Percentiles rank a stretch among this genome's conserved stretches.
phyloP scores from a whole-genome alignment of 1,140 invertebrate genomes.

The Drosophila truncata region DNA sequence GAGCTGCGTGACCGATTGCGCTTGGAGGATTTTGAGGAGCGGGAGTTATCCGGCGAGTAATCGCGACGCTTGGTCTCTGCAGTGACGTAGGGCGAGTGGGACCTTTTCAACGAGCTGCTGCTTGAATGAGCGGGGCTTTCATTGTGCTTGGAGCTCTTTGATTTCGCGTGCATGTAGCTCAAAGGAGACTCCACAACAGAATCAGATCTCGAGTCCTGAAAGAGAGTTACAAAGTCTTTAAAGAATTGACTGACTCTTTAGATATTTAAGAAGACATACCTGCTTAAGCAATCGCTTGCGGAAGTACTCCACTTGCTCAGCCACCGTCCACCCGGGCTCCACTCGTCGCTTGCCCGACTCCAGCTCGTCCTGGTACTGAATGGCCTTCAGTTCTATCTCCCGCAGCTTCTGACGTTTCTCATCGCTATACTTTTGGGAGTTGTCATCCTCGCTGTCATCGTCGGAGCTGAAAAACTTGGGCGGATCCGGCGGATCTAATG shows the following conservation, averaged over 20 bases:
- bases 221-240: not conserved
- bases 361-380: conserved; percentile 98
- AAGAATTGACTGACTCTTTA: not conserved
- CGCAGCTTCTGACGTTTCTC: conserved; percentile 93
- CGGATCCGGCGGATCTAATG: conserved; percentile 85
- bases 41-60: conserved; percentile 38
- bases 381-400: conserved; percentile 97
- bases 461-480: conserved; percentile 79
- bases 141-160: conserved; percentile 57
- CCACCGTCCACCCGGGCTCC: conserved; percentile 92
- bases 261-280: conserved; percentile 82
- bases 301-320: conserved; percentile 96
- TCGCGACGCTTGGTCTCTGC: conserved; percentile 51
- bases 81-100: conserved; percentile 66
- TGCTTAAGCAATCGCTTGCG: conserved; percentile 95
- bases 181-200: conserved; percentile 71
- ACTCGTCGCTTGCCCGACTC: conserved; percentile 93
- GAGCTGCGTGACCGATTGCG: conserved; percentile 73
- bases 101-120: conserved; percentile 62
- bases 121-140: conserved; percentile 58
- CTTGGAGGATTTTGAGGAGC: conserved; percentile 65
- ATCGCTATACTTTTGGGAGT: conserved; percentile 87
- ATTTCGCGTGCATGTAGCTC: conserved; percentile 60
- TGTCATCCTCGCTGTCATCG: conserved; percentile 68
- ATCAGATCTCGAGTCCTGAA: conserved; percentile 47